Percentiles rank a stretch among this genome's conserved stretches.
phyloP scores from a whole-genome alignment of 1,140 invertebrate genomes.

The Lasioglossum albipes region DNA sequence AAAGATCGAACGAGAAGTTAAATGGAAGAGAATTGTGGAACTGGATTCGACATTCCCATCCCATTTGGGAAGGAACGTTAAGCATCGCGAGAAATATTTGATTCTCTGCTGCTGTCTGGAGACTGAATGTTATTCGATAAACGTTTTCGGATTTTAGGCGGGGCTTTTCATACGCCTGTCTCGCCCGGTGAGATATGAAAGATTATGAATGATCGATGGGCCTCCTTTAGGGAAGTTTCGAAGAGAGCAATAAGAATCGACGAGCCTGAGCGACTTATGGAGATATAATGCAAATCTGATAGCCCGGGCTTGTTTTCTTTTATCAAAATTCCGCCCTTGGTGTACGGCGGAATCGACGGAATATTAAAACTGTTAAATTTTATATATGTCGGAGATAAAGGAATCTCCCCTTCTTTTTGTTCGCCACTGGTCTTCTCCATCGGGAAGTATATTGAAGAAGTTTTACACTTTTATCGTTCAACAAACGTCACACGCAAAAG shows the following conservation, averaged over 20 bases:
- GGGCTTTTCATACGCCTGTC: slow-evolving; percentile 1
- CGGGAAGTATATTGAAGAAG: no score
- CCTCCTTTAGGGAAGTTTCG: background rate
- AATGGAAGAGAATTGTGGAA: slow-evolving; percentile 7
- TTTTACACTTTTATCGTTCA: no score
- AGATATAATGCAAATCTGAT: background rate
- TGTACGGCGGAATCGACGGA: background rate
- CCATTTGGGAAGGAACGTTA: background rate
- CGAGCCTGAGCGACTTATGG: background rate
- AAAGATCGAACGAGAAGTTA: slow-evolving; percentile 28
- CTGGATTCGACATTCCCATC: slow-evolving; percentile 44
- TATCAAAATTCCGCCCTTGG: background rate
- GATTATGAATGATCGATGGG: slow-evolving; percentile 3
- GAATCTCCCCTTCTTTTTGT: no score
- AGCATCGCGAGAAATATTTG: background rate
- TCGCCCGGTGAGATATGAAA: background rate
- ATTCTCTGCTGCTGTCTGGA: background rate
- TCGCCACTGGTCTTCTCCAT: no score
- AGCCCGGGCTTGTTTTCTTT: background rate
- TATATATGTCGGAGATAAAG: no score
- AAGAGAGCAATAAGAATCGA: background rate
- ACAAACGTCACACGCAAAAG: no score
- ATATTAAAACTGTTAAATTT: background rate
- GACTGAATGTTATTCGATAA: slow-evolving; percentile 44
- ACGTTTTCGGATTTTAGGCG: slow-evolving; percentile 3